Conservation (phyloP, 2,797 vertebrate genomes). For the Chrysocyon brachyurus region DNA sequence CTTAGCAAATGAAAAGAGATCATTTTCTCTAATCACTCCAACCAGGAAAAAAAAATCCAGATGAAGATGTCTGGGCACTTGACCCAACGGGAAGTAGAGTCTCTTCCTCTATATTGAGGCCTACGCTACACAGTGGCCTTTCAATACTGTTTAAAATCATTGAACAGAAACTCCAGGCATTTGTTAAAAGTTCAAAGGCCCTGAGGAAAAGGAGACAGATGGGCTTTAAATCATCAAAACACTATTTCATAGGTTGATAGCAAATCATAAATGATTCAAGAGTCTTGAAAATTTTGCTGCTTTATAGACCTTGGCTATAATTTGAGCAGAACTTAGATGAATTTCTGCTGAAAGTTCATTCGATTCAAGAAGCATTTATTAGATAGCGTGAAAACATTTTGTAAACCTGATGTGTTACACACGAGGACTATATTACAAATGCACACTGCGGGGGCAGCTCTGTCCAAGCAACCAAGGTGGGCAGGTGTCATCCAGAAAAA, state of each 20-base stretch:
- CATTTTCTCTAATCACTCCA: neutral
- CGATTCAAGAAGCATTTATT: conserved; percentile 56
- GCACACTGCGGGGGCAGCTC: neutral
- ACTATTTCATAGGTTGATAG: conserved; percentile 49
- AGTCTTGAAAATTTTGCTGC: conserved; percentile 60
- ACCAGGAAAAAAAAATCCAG: neutral
- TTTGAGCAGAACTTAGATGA: conserved; percentile 61
- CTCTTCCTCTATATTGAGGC: neutral
- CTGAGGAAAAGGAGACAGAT: conserved; percentile 32
- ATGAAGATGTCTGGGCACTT: neutral
- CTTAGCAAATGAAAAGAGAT: neutral
- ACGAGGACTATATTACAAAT: neutral
- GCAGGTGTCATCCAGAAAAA: neutral
- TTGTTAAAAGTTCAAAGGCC: conserved; percentile 58
- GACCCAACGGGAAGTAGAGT: neutral
- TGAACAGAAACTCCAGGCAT: conserved; percentile 35
- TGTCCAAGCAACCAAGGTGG: neutral
- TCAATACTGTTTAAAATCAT: conserved; percentile 23
- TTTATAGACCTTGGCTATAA: conserved; percentile 70
- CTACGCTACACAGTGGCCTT: conserved; percentile 30
- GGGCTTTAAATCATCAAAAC: conserved; percentile 68
- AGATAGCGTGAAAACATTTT: conserved; percentile 12
- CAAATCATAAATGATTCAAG: conserved; percentile 66
- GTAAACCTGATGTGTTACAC: neutral
- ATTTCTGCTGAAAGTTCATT: conserved; percentile 70